Evolutionary conservation across 2,888 invertebrate species (phyloP).

Genomic region (Epiblema foenella): DNA sequence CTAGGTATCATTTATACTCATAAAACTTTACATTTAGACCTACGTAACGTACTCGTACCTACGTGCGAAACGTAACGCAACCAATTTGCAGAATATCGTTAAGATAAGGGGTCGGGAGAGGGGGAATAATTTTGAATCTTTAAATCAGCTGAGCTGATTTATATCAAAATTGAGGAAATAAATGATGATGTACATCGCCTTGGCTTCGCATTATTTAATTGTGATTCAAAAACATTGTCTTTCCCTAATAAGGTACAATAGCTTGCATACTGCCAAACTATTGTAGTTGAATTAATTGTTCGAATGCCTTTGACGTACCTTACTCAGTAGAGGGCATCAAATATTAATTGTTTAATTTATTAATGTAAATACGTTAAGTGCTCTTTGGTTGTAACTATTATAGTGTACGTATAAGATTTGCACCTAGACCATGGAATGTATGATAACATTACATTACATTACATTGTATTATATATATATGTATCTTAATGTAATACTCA

Average conservation of each 20-base stretch:
- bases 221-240: background rate
- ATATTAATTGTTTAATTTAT: background rate
- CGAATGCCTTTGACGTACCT: conserved; percentile 13
- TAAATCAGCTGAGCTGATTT: background rate
- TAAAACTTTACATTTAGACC: too few species aligned
- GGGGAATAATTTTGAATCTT: background rate
- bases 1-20: too few species aligned
- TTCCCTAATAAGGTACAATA: conserved; percentile 32
- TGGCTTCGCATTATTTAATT: background rate
- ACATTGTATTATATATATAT: too few species aligned
- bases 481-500: background rate
- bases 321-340: conserved; percentile 7
- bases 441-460: too few species aligned
- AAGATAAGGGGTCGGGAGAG: too few species aligned
- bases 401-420: background rate
- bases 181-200: background rate
- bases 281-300: conserved; percentile 17
- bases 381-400: background rate
- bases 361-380: background rate
- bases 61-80: too few species aligned
- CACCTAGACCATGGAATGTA: background rate
- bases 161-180: background rate
- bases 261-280: conserved; percentile 15
- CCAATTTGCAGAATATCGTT: too few species aligned
- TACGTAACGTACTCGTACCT: too few species aligned